Base-by-base conservation (phyloP, 1,140 invertebrate species). In the Danaus plexippus region DNA sequence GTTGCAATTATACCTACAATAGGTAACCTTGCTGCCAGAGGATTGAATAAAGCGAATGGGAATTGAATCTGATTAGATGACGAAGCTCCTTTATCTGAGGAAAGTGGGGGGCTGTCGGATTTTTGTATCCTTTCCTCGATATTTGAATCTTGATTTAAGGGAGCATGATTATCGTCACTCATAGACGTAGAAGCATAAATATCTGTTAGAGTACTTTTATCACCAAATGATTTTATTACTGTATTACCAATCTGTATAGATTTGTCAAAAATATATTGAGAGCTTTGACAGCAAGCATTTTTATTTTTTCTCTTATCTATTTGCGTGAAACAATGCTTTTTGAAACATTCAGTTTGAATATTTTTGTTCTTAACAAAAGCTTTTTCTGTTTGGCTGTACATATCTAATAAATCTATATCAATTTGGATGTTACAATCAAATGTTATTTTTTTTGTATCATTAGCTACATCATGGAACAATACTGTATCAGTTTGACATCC, bases 51-150 rank as follows among this genome's bases (percentile, higher is more conserved):
- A 43, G 87, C 74, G 52, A 87, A 84, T 12, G 85, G 79, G 51
- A 83, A 80, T 46, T 69, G 67, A 54, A 78, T 76, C 52, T 65
- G 62, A 56, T 66, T 64, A 42, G 69, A 69, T 51, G 67, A 55
- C 15, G 66, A 62, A 64, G 54, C 8, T 46, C 44, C 47, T 68
- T 71, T 77, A 52, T 82, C 80, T n/a, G 82, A 72, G 15, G 82
- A 75, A 42, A 88, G 71, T 8, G 85, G 87, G 55, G 85, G 85
- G 69, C 85, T 88, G 44, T 82, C 77, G 11, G 83, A 82, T 65
- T 77, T 85, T 59, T 75, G 71, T 57, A 64, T 60, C 18, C 48
- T 49, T 49, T 51, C 53, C 66, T 69, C 15, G 59, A 59, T 40
- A 43, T 59, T 43, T 15, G n/a, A 50, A 9, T 51, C 15, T 32